Conservation (phyloP, 2,113 vertebrate genomes). For the Cephalopterus ornatus region DNA sequence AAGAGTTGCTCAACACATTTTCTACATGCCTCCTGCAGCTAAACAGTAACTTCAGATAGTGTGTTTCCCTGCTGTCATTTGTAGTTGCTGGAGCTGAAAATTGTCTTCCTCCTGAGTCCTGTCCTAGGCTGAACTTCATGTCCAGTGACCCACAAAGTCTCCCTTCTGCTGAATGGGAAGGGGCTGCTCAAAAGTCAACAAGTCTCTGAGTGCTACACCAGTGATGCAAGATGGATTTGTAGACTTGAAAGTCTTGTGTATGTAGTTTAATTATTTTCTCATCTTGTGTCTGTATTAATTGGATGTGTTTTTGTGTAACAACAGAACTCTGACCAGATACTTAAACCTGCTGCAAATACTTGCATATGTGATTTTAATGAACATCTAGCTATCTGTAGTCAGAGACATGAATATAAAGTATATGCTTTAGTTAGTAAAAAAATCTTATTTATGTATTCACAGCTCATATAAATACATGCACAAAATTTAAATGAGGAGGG, state of each 20-base stretch:
- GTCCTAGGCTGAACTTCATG: not conserved
- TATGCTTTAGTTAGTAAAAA: not conserved
- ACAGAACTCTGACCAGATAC: not conserved
- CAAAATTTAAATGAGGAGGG: not conserved
- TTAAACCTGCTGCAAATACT: not conserved
- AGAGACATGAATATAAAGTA: not conserved
- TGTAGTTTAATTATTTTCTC: not conserved
- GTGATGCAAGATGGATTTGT: not conserved
- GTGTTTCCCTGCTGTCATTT: not conserved
- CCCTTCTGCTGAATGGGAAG: not conserved
- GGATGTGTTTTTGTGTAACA: not conserved
- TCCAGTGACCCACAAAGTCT: accelerated
- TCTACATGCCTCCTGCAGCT: not conserved
- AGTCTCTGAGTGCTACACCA: not conserved
- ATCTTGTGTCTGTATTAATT: not conserved
- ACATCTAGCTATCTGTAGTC: not conserved
- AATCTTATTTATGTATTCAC: not conserved
- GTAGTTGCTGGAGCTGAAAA: not conserved
- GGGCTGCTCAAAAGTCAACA: not conserved
- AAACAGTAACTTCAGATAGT: not conserved
- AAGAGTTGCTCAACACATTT: not conserved
- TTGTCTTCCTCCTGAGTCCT: not conserved
- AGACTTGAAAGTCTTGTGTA: not conserved
- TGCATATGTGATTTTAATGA: not conserved
- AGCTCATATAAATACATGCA: not conserved